Percentiles rank a stretch among this genome's conserved stretches.
Conservation (phyloP, 2,113 vertebrate species). For the Muntiacus reevesi region DNA sequence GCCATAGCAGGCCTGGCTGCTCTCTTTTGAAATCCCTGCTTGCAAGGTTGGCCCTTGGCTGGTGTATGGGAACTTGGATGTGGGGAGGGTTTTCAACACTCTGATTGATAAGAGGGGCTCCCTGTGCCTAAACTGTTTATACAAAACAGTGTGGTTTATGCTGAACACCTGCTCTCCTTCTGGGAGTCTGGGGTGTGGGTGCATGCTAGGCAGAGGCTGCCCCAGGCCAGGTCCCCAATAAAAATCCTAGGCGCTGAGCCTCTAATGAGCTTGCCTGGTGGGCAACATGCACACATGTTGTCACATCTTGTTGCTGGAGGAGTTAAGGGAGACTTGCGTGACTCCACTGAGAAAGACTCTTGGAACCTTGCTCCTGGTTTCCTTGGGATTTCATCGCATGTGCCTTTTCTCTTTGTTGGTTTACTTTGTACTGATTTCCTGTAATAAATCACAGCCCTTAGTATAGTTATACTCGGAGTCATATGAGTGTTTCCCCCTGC, state of each 20-base stretch:
- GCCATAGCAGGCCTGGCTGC: neutral
- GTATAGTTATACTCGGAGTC: rapidly evolving
- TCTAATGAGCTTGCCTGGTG: neutral
- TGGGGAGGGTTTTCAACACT: neutral
- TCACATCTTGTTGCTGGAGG: neutral
- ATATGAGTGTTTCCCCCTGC: rapidly evolving
- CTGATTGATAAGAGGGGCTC: neutral
- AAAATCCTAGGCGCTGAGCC: neutral
- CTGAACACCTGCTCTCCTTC: neutral
- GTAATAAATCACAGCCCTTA: neutral
- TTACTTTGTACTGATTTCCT: neutral
- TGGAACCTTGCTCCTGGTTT: neutral
- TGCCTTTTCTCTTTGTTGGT: neutral
- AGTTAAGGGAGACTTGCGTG: neutral
- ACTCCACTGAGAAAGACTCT: neutral
- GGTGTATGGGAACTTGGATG: neutral
- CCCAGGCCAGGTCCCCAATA: rapidly evolving
- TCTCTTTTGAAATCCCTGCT: neutral
- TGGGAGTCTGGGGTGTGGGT: neutral
- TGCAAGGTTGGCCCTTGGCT: neutral
- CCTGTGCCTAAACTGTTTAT: neutral
- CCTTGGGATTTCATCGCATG: neutral
- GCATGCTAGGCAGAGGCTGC: neutral
- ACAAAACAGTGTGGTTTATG: neutral
- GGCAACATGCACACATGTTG: rapidly evolving